Base-by-base conservation (phyloP, 2,113 vertebrate species). In the Myiopsitta monachus region DNA sequence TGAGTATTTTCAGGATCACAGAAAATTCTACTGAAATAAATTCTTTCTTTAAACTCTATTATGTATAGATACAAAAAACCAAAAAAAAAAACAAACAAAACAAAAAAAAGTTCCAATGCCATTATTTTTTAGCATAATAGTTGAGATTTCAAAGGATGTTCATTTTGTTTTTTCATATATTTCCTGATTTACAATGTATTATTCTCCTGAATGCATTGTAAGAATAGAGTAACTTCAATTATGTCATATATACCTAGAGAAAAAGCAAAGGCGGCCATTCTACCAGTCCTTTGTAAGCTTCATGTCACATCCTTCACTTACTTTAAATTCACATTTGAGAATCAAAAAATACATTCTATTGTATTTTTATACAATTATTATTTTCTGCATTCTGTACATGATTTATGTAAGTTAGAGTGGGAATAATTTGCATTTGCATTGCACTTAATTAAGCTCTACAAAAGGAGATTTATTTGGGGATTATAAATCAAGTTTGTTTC, bases 71-170 rank as follows among this genome's bases (percentile, higher is more conserved):
- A 72, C 2, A 80, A 33, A 3, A 68, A 72, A 51, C n/a, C n/a
- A 69, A 54, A 22, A 80, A 2, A 77, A n/a, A 2, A 61, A 59
- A 33, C 62, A 10, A 54, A 54, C n/a, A n/a, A n/a, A n/a, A n/a
- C n/a, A 31, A 55, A 52, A 0, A 3, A 59, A 4, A 55, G 4
- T 19, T 69, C 51, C 15, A 31, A 8, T 61, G 54, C 5, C 8
- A 23, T 76, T 68, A 3, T 24, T 6, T 68, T 81, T 38, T 49
- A 49, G 7, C 21, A 2, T 61, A 73, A n/a, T 61, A 2, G 4
- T 18, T 52, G 30, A 62, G 10, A 67, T 70, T 75, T 76, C 39
- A 72, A 63, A 72, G 14, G 4, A 31, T 16, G 3, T 3, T 43
- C 17, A 21, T 49, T 83, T 64, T 79, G 5, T 5, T 86, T 75